Base-by-base conservation (phyloP, 2,113 vertebrate species). In the Pelmatolapia mariae region DNA sequence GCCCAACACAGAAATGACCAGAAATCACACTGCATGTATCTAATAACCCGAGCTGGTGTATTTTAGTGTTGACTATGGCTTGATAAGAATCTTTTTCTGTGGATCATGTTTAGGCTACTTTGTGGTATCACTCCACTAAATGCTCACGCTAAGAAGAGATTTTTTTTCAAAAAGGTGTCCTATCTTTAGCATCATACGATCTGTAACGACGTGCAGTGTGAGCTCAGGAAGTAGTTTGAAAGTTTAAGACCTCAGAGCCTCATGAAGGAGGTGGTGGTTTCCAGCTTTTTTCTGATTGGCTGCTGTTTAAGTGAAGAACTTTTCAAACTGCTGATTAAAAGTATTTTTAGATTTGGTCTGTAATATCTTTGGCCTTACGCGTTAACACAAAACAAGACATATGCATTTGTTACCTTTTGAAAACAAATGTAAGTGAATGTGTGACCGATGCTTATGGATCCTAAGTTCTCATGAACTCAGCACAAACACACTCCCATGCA, bases 131-230 rank as follows among this genome's bases (percentile, higher is more conserved):
- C 47, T 50, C 47, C 1, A 50, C 18, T 19, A 50, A 50, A 50
- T 19, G 0, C 47, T 52, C 47, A 52, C 0, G 4, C 47, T 0
- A 45, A 15, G n/a, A n/a, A n/a, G 6, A 45, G 13, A 45, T 45
- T 12, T 45, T 45, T 45, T 45, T 45, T 3, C 2, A 24, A n/a
- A 24, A 24, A 24, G 24, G 24, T 24, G 24, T 24, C 24, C 24
- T 24, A 3, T 50, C 8, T 52, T 52, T 52, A 0, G 5, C 4
- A n/a, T 52, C 47, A 50, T 50, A 52, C 0, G 50, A n/a, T 10
- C 50, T n/a, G 18, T n/a, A 52, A 52, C 2, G 1, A n/a, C 3
- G 0, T 2, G n/a, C 18, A n/a, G 50, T n/a, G 0, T 52, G 8
- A 52, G 50, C 50, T 52, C 50, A 13, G 40, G 40, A 0, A 52